Evolutionary conservation across 2,888 invertebrate species (phyloP), one percentile per base, ranked within the genome.

Genomic region (Acrobasis repandana): DNA sequence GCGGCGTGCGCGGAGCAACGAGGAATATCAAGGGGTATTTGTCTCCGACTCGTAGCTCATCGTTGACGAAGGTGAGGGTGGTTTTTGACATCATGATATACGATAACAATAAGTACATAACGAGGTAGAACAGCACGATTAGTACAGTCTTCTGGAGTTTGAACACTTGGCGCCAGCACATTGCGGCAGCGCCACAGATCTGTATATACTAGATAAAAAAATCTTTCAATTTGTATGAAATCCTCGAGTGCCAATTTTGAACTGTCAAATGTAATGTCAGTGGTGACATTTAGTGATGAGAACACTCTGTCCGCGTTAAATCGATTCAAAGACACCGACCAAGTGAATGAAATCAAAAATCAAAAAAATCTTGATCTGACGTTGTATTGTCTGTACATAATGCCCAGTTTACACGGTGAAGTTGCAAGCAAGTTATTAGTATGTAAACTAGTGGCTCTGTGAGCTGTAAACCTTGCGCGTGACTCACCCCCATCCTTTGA

Each of bases 1-100:
- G 75, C 51, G n/a, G n/a, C n/a, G 66, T 51, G 0, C 63, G 58
- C 1, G 79, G 75, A n/a, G 79, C 67, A 8, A 75, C 68, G 1
- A 86, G 72, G 67, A 74, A 85, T 63, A 86, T 76, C 38, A 83
- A 50, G 49, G 75, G 75, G 65, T 82, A 86, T 56, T 80, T 81
- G 43, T 79, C 74, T 0, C 83, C 83, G 38, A 83, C 65, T 0
- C 79, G 74, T 20, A 80, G 56, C 2, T 84, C 77, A 15, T 84
- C 80, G 58, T 73, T 70, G 11, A 86, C 70, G 64, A 86, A 85
- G 43, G 68, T 69, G 57, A 76, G 70, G 18, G 66, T 68, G 15
- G 72, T 66, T 2, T 72, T 71, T 1, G 83, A 79, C 2, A 70
- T 64, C 60, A 80, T 65, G 9, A 69, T 66, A 66, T 70, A 78